Evolutionary conservation across 2,888 invertebrate species (phyloP).

Genomic region (Muscina levida): DNA sequence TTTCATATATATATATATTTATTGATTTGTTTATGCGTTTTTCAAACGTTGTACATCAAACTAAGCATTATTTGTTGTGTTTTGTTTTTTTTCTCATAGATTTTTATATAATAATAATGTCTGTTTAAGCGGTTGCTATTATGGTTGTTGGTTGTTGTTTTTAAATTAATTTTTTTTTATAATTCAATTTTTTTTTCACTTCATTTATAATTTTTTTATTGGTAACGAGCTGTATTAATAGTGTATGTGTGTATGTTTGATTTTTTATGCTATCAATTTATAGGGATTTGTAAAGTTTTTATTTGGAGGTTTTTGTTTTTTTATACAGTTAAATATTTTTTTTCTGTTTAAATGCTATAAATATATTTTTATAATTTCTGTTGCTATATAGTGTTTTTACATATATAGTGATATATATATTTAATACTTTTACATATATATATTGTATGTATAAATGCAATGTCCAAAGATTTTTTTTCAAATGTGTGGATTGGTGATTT

Average conservation of each 20-base stretch:
- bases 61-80: conserved; percentile 53
- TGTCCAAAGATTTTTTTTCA: conserved; percentile 12
- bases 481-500: background rate
- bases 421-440: background rate
- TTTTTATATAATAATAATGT: conserved; percentile 37
- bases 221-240: conserved; percentile 20
- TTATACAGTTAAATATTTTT: conserved; percentile 40
- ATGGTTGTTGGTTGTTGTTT: no score
- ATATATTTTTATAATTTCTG: conserved; percentile 38
- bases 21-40: conserved; percentile 49
- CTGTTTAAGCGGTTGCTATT: conserved; percentile 54
- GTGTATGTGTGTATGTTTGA: no score
- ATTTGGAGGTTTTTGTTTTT: conserved; percentile 41
- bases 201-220: background rate
- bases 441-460: conserved; percentile 41
- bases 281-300: conserved; percentile 13
- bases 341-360: conserved; percentile 53
- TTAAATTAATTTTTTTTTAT: background rate
- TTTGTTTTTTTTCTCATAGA: conserved; percentile 15
- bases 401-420: conserved; percentile 41
- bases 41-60: conserved; percentile 64
- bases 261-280: background rate
- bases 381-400: conserved; percentile 11
- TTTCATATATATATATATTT: background rate
- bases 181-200: conserved; percentile 13